A percentile compares a stretch with the other conserved stretches of the same genome.
These are phyloP conservation scores for Protosalanx chinensis DNA, from an alignment of 2,797 vertebrate genomes.

Conservation along the genomic window DNA sequence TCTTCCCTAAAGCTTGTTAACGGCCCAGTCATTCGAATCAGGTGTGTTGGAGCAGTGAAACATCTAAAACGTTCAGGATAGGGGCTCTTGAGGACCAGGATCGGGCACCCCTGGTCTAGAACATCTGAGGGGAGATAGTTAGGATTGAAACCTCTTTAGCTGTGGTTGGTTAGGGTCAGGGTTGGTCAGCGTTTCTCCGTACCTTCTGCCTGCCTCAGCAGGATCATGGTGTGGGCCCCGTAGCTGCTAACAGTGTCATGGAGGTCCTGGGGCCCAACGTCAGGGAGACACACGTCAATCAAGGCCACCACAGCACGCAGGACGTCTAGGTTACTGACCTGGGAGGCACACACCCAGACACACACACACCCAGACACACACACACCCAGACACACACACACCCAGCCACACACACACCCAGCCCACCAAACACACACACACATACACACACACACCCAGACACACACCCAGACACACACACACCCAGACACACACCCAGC, in stretches of 20 bases:
- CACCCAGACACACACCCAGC: too few species aligned
- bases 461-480: conserved; percentile 10
- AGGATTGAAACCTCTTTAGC: background rate
- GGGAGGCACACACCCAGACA: conserved; percentile 13
- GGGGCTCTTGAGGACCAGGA: too few species aligned
- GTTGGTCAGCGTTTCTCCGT: background rate
- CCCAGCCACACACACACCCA: background rate
- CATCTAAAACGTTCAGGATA: too few species aligned
- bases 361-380: background rate
- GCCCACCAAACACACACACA: conserved; percentile 4
- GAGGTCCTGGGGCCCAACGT: conserved; percentile 31
- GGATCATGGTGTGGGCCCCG: conserved; percentile 35
- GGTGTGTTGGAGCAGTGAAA: too few species aligned
- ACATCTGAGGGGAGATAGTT: conserved; percentile 17
- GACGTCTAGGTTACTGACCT: conserved; percentile 40
- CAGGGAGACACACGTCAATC: conserved; percentile 37
- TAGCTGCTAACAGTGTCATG: conserved; percentile 29
- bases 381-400: background rate
- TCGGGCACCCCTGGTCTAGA: background rate
- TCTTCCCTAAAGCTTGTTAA: too few species aligned
- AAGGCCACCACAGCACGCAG: conserved; percentile 35
- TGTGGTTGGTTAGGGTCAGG: background rate
- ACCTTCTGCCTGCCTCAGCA: conserved; percentile 38
- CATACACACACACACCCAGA: background rate
- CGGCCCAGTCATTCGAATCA: too few species aligned